phyloP scores from a whole-genome alignment of 2,113 vertebrate species.

The Gambusia affinis region DNA sequence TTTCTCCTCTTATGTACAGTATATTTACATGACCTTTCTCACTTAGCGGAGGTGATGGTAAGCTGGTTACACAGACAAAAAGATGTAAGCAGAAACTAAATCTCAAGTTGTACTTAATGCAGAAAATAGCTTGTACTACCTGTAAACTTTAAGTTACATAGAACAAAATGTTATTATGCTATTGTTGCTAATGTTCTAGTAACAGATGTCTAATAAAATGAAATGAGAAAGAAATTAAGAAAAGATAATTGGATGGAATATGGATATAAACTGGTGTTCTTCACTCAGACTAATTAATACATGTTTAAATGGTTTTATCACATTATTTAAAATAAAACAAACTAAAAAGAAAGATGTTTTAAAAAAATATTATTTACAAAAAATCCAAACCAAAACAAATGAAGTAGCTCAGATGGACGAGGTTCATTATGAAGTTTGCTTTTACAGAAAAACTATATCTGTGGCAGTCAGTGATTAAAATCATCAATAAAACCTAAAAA shows the following conservation, averaged over 20 bases:
- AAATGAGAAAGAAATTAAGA: neutral
- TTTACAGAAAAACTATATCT: neutral
- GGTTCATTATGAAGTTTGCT: neutral
- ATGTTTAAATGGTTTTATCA: neutral
- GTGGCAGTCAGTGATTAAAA: neutral
- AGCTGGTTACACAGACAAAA: neutral
- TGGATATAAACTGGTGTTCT: neutral
- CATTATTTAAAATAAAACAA: neutral
- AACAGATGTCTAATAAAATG: neutral
- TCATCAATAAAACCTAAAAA: neutral
- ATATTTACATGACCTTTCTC: constrained; percentile 53
- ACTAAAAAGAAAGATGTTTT: neutral
- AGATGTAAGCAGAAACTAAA: neutral
- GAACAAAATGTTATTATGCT: neutral
- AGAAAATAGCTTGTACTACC: neutral
- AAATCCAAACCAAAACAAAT: neutral
- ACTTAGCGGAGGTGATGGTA: neutral
- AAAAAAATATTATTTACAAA: neutral
- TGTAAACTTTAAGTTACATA: constrained; percentile 1
- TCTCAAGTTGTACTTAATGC: neutral
- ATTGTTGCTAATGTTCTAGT: too few relatives aligned
- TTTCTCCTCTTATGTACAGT: constrained; percentile 53
- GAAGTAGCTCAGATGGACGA: neutral
- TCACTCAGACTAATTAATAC: neutral
- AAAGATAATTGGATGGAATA: neutral